A percentile compares a stretch with the other conserved stretches of the same genome.
Conservation (phyloP, 1,140 invertebrate species). For the Stegodyphus dumicola region DNA sequence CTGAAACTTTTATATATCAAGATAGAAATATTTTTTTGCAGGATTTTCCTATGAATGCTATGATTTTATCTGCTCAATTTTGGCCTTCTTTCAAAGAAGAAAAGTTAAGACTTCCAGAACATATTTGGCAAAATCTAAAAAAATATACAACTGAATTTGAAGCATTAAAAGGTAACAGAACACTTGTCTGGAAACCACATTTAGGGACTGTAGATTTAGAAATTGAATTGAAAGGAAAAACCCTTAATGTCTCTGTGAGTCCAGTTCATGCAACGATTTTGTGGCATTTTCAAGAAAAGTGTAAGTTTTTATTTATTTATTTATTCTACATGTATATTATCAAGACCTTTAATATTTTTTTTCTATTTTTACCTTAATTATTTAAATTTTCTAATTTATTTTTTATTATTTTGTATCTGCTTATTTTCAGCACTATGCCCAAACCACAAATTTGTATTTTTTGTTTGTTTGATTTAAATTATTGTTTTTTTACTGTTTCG, state of each 20-base stretch:
- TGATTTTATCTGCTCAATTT: slow-evolving; percentile 97
- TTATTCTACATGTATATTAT: slow-evolving; percentile 53
- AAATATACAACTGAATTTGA: slow-evolving; percentile 93
- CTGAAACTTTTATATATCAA: not conserved
- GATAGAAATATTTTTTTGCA: not conserved
- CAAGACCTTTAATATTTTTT: no score
- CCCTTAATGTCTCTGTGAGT: slow-evolving; percentile 85
- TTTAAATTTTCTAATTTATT: no score
- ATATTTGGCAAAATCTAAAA: slow-evolving; percentile 84
- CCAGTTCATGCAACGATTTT: slow-evolving; percentile 95
- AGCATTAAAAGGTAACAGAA: slow-evolving; percentile 92
- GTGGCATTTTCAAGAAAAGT: slow-evolving; percentile 91
- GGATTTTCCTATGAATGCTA: slow-evolving; percentile 72
- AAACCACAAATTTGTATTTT: no score
- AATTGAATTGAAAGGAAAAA: slow-evolving; percentile 87
- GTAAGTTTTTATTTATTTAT: slow-evolving; percentile 68
- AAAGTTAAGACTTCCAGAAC: slow-evolving; percentile 84
- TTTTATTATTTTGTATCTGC: no score
- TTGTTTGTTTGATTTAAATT: no score
- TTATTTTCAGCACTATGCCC: no score
- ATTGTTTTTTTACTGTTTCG: no score
- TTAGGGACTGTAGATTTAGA: slow-evolving; percentile 91
- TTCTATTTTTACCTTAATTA: no score
- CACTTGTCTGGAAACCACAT: slow-evolving; percentile 93
- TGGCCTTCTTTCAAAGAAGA: slow-evolving; percentile 98